These are phyloP conservation scores for Drosophila planitibia DNA, from an alignment of 2,888 invertebrate species.

Conservation along the genomic window DNA sequence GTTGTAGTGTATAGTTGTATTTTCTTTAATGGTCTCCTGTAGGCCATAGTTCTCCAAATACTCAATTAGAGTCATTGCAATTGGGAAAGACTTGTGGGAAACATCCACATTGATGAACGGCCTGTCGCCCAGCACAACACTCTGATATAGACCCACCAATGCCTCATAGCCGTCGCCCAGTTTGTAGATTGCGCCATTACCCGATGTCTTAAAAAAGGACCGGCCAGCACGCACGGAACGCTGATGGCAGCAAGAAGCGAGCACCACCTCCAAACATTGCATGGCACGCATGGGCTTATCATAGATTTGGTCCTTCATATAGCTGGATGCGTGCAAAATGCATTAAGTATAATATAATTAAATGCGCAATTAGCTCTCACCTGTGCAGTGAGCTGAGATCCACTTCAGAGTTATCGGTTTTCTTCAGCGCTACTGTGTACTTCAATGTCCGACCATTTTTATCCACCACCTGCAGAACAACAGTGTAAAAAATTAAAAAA, in stretches of 20 bases:
- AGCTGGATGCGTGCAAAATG: slow-evolving; percentile 56
- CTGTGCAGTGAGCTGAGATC: slow-evolving; percentile 77
- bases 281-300: slow-evolving; percentile 85
- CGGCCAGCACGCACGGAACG: slow-evolving; percentile 85
- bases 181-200: slow-evolving; percentile 66
- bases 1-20: slow-evolving; percentile 1
- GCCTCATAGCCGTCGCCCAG: slow-evolving; percentile 94
- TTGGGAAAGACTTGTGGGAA: slow-evolving; percentile 92
- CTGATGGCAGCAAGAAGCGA: slow-evolving; percentile 86
- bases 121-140: slow-evolving; percentile 94
- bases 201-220: slow-evolving; percentile 90
- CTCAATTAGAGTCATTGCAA: slow-evolving; percentile 86
- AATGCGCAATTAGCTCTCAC: slow-evolving; percentile 53
- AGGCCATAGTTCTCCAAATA: slow-evolving; percentile 83
- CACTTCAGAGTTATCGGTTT: slow-evolving; percentile 67
- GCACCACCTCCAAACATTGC: slow-evolving; percentile 89
- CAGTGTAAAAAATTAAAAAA: background rate
- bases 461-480: slow-evolving; percentile 67
- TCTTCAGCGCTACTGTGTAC: slow-evolving; percentile 76
- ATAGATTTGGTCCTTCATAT: slow-evolving; percentile 76
- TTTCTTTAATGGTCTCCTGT: background rate
- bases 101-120: slow-evolving; percentile 97
- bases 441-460: slow-evolving; percentile 52
- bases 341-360: background rate
- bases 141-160: slow-evolving; percentile 97